phyloP scores from a whole-genome alignment of 1,140 invertebrate genomes.

The Rhynchophorus ferrugineus region DNA sequence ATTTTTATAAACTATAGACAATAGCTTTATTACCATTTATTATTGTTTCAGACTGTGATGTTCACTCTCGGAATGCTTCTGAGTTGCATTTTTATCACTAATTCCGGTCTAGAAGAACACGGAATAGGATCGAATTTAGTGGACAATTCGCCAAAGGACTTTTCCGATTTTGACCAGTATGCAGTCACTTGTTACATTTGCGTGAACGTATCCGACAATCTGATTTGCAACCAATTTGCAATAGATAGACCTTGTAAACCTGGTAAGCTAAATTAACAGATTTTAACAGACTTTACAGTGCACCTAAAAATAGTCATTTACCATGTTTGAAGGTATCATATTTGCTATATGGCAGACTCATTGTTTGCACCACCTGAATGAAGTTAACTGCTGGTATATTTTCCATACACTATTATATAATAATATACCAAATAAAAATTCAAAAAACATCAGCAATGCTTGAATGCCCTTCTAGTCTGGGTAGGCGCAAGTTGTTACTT shows the following conservation, averaged over 20 bases:
- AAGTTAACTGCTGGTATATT: too few species aligned
- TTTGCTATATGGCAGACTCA: too few species aligned
- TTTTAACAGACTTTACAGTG: neutral
- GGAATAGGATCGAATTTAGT: slow-evolving; percentile 21
- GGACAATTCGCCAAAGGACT: slow-evolving; percentile 8
- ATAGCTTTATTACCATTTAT: too few species aligned
- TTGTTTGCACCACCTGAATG: too few species aligned
- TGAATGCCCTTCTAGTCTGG: too few species aligned
- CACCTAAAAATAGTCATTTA: neutral
- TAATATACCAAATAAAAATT: too few species aligned
- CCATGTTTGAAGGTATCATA: too few species aligned
- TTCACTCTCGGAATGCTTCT: slow-evolving; percentile 40
- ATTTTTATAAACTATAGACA: too few species aligned
- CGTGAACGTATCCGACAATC: slow-evolving; percentile 60
- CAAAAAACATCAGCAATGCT: too few species aligned
- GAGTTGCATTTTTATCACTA: slow-evolving; percentile 41
- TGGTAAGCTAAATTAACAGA: slow-evolving; percentile 40
- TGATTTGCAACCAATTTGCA: slow-evolving; percentile 58
- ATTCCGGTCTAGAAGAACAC: slow-evolving; percentile 34
- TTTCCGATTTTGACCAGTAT: slow-evolving; percentile 36
- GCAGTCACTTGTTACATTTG: slow-evolving; percentile 58
- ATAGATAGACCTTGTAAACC: slow-evolving; percentile 56
- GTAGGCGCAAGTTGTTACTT: too few species aligned
- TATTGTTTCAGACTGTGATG: slow-evolving; percentile 38
- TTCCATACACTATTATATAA: too few species aligned